phyloP scores from a whole-genome alignment of 2,113 vertebrate species.

The Seriola quinqueradiata region DNA sequence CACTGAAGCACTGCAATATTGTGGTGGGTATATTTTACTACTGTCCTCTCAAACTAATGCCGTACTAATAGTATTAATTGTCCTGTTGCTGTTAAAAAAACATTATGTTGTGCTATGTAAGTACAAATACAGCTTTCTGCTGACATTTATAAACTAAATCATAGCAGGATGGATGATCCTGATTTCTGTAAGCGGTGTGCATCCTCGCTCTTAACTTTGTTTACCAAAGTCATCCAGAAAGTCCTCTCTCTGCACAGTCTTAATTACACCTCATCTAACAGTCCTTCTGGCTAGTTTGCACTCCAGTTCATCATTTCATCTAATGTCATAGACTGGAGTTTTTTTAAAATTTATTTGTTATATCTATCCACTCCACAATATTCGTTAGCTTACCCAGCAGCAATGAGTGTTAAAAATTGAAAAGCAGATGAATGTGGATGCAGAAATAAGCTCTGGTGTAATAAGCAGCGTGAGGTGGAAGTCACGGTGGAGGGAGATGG shows the following conservation, averaged over 20 bases:
- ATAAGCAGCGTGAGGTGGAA: neutral
- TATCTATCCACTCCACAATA: neutral
- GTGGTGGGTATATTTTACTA: slow-evolving; percentile 25
- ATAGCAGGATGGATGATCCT: slow-evolving; percentile 34
- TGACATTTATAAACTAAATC: neutral
- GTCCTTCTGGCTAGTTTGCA: slow-evolving; percentile 9
- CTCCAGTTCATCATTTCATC: slow-evolving; percentile 29
- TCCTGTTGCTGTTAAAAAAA: slow-evolving; percentile 16
- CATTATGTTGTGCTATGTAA: slow-evolving; percentile 6
- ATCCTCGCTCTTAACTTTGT: slow-evolving; percentile 47
- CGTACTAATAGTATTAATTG: slow-evolving; percentile 34
- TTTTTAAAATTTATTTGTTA: neutral
- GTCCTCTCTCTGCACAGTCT: slow-evolving; percentile 14
- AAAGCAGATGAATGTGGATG: slow-evolving; percentile 48
- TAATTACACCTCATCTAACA: slow-evolving; percentile 28
- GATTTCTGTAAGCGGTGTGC: neutral
- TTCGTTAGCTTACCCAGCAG: slow-evolving; percentile 35
- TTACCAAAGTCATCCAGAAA: slow-evolving; percentile 27
- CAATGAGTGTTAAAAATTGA: slow-evolving; percentile 24
- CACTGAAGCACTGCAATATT: slow-evolving; percentile 29
- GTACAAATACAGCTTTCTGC: slow-evolving; percentile 10
- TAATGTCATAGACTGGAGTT: slow-evolving; percentile 15
- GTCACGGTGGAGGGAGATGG: neutral
- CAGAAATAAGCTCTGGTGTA: slow-evolving; percentile 25
- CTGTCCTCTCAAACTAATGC: slow-evolving; percentile 13